Percentiles rank a stretch among this genome's conserved stretches.
These are phyloP conservation scores for Sparidentex hasta DNA, from an alignment of 2,797 vertebrate species.

Conservation along the genomic window DNA sequence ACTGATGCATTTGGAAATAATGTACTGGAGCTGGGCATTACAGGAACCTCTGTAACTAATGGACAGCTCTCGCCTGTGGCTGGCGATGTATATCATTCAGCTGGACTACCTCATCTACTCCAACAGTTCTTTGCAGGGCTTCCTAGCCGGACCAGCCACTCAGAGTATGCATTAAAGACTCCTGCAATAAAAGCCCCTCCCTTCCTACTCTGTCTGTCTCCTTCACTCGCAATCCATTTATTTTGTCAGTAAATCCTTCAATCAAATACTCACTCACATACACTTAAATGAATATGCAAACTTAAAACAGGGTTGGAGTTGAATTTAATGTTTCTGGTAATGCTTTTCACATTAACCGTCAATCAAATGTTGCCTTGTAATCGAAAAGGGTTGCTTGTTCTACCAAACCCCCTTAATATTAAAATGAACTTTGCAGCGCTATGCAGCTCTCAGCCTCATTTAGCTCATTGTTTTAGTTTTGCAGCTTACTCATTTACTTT, in stretches of 20 bases:
- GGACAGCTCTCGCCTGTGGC: constrained; percentile 93
- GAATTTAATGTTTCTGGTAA: background rate
- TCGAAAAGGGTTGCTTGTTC: background rate
- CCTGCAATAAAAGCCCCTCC: constrained; percentile 59
- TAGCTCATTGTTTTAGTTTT: constrained; percentile 8
- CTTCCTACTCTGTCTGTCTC: constrained; percentile 37
- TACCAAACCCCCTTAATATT: background rate
- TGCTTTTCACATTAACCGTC: background rate
- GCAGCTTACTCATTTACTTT: background rate
- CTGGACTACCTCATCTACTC: constrained; percentile 89
- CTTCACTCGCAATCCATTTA: constrained; percentile 30
- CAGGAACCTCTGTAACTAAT: constrained; percentile 92
- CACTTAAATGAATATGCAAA: constrained; percentile 12
- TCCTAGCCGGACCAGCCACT: constrained; percentile 62
- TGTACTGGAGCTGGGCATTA: constrained; percentile 95
- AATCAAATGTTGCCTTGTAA: background rate
- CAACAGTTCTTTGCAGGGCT: constrained; percentile 76
- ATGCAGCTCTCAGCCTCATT: background rate
- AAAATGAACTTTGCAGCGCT: background rate
- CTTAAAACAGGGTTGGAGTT: background rate
- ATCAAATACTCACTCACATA: constrained; percentile 7
- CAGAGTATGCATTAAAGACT: constrained; percentile 66
- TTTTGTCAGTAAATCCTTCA: constrained; percentile 41
- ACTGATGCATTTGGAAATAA: constrained; percentile 99
- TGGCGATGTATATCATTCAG: constrained; percentile 94